Percentiles rank a stretch among this genome's conserved stretches.
phyloP scores from a whole-genome alignment of 2,797 vertebrate genomes.

The Corythornis leucogaster region DNA sequence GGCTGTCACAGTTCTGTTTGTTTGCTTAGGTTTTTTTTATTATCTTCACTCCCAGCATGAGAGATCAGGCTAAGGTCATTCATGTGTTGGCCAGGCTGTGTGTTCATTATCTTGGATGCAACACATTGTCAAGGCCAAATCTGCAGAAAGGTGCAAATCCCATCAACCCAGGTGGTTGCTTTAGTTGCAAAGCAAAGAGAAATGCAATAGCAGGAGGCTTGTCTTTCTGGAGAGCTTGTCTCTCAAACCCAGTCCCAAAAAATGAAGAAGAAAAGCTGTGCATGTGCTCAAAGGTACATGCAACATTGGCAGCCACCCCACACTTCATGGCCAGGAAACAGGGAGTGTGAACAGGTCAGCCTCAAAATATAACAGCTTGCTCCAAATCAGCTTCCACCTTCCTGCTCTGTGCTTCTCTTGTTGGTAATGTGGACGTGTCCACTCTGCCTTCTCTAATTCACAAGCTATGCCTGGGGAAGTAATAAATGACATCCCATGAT shows the following conservation, averaged over 20 bases:
- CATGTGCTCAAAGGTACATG: not conserved
- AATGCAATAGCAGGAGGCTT: not conserved
- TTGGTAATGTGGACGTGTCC: not conserved
- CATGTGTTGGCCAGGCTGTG: not conserved
- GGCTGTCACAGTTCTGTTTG: not conserved
- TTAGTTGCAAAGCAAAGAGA: not conserved
- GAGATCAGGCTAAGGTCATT: not conserved
- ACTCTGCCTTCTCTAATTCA: not conserved
- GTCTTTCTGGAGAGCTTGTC: not conserved
- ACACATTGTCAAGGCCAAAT: not conserved
- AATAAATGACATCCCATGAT: not conserved
- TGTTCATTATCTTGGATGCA: not conserved
- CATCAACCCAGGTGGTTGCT: not conserved
- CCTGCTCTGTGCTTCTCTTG: not conserved
- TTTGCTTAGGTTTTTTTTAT: not conserved
- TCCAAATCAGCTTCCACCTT: not conserved
- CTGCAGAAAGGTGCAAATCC: not conserved
- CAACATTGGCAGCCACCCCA: not conserved
- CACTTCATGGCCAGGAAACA: not conserved
- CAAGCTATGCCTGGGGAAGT: not conserved
- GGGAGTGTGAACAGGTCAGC: not conserved
- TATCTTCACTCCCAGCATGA: not conserved
- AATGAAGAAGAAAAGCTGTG: not conserved
- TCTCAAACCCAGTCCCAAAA: not conserved
- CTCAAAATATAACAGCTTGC: not conserved